Conservation (phyloP, 2,797 vertebrate genomes). For the Pangasius sanitwongsei region DNA sequence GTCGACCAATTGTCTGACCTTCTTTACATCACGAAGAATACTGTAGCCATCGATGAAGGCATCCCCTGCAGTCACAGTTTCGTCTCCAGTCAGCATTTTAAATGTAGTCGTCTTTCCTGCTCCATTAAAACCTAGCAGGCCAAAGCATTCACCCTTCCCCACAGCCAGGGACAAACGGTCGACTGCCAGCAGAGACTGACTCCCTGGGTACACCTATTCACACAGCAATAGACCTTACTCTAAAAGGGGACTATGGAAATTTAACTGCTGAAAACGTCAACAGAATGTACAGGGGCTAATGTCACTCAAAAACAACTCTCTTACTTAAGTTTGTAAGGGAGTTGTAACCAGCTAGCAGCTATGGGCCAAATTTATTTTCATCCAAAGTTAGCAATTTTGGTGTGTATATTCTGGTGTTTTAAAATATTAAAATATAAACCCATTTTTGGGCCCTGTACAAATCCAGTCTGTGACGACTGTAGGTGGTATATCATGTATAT, state of each 20-base stretch:
- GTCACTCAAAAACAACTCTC: neutral
- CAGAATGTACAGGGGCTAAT: neutral
- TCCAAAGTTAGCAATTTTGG: neutral
- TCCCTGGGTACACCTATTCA: constrained; percentile 85
- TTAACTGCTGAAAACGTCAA: neutral
- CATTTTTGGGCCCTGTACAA: neutral
- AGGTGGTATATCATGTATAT: neutral
- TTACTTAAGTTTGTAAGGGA: neutral
- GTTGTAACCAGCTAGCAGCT: neutral
- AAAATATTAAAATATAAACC: neutral
- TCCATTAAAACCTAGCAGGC: constrained; percentile 94
- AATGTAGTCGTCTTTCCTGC: constrained; percentile 97
- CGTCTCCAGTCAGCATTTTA: constrained; percentile 97
- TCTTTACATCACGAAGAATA: constrained; percentile 87
- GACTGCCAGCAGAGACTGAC: constrained; percentile 83
- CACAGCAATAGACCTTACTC: constrained; percentile 15
- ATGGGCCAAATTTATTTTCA: neutral
- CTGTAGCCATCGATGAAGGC: constrained; percentile 95
- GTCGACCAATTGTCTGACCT: constrained; percentile 71
- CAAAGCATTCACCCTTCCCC: constrained; percentile 94
- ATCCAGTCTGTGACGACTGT: neutral
- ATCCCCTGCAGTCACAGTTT: constrained; percentile 87
- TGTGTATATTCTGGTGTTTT: neutral
- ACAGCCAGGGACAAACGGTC: constrained; percentile 90
- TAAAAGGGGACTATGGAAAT: neutral